A percentile compares a stretch with the other conserved stretches of the same genome.
phyloP scores from a whole-genome alignment of 2,113 vertebrate species.

The Sinocyclocheilus rhinocerous region DNA sequence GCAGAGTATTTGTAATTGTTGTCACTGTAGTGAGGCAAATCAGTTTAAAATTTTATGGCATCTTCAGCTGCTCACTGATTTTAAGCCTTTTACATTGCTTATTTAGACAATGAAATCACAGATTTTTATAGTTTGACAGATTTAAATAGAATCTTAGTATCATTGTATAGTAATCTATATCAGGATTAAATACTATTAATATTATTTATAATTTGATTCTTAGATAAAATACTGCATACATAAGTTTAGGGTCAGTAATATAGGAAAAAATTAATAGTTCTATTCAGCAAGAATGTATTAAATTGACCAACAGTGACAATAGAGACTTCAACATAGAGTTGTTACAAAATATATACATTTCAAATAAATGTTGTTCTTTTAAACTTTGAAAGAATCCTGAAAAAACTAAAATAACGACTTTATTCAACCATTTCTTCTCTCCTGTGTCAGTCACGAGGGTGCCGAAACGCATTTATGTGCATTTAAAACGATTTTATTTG shows the following conservation, averaged over 20 bases:
- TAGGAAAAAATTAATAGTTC: neutral
- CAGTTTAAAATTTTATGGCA: neutral
- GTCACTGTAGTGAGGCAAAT: neutral
- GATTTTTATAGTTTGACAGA: neutral
- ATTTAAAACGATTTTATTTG: neutral
- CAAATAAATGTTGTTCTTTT: too few relatives aligned
- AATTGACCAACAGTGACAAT: too few relatives aligned
- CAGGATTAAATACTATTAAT: neutral
- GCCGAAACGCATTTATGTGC: too few relatives aligned
- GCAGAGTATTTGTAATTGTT: neutral
- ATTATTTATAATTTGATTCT: too few relatives aligned
- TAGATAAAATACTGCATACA: neutral
- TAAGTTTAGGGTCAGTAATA: neutral
- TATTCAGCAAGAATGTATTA: neutral
- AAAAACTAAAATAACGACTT: too few relatives aligned
- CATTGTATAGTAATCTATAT: neutral
- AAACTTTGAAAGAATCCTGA: too few relatives aligned
- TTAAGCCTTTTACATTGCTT: neutral
- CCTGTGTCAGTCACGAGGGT: too few relatives aligned
- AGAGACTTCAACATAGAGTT: too few relatives aligned
- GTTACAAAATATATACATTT: too few relatives aligned
- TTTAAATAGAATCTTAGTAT: neutral
- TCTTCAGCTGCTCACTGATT: neutral
- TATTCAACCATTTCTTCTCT: too few relatives aligned
- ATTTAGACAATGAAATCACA: neutral